phyloP scores from a whole-genome alignment of 1,140 invertebrate species.

The Pseudomyrmex concolor region DNA sequence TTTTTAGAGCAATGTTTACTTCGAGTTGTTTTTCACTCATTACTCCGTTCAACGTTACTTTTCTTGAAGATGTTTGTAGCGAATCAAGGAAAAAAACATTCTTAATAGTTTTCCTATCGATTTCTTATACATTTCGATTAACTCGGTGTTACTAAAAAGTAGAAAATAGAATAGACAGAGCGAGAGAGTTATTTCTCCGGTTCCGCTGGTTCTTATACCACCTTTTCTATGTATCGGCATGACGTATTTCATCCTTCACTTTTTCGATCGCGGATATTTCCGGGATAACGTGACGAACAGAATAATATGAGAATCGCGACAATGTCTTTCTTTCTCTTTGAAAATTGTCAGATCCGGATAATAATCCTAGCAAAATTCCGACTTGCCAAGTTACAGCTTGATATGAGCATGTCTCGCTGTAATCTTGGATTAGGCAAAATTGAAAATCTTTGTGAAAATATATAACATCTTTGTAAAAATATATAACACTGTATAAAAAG shows the following conservation, averaged over 20 bases:
- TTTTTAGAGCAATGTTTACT: neutral
- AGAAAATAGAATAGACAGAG: neutral
- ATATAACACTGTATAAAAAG: neutral
- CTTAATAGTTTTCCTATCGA: no score
- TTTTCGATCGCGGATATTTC: conserved; percentile 12
- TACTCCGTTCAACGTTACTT: neutral
- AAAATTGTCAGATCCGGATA: conserved; percentile 11
- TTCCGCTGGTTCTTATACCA: conserved; percentile 4
- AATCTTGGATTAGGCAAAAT: neutral
- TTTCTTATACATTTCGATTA: no score
- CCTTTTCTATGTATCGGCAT: neutral
- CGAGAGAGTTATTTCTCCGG: conserved; percentile 20
- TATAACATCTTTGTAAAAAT: no score
- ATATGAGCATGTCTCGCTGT: neutral
- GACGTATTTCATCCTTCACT: neutral
- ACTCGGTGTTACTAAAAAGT: conserved; percentile 24
- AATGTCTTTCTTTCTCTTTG: conserved; percentile 33
- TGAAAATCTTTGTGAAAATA: neutral
- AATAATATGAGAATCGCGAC: conserved; percentile 44
- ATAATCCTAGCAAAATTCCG: conserved; percentile 56
- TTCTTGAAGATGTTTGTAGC: no score
- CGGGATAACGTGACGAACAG: conserved; percentile 21
- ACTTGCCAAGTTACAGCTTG: conserved; percentile 29
- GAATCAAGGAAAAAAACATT: neutral
- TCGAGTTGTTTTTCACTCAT: neutral